Percentiles rank a stretch among this genome's conserved stretches.
Evolutionary conservation across 1,140 invertebrate genomes (phyloP).

Genomic region (Sinella curviseta): DNA sequence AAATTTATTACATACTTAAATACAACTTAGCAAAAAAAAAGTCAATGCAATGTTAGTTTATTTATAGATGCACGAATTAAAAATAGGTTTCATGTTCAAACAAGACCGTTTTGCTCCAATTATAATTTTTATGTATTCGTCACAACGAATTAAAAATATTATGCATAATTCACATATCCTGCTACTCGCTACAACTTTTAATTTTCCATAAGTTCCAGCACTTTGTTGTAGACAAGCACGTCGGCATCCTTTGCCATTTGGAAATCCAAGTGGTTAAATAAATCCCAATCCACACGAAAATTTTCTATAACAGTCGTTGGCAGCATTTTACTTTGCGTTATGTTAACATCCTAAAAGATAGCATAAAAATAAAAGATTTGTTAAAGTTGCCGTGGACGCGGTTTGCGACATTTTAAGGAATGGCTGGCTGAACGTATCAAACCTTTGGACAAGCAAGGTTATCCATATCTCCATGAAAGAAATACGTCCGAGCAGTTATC

Average conservation of each 20-base stretch:
- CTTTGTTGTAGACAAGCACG: not conserved
- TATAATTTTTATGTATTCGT: no score
- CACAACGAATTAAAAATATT: no score
- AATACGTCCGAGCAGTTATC: not conserved
- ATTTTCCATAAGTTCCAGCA: not conserved
- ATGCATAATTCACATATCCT: no score
- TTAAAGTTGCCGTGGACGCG: not conserved
- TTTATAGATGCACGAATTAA: no score
- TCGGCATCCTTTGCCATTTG: not conserved
- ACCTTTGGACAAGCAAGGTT: not conserved
- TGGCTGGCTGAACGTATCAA: no score
- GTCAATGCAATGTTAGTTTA: no score
- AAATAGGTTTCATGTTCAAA: no score
- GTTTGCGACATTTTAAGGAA: no score
- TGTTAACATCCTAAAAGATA: not conserved
- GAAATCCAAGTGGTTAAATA: constrained; percentile 18
- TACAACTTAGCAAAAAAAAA: no score
- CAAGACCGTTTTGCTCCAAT: no score
- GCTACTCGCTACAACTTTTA: no score
- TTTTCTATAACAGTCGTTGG: not conserved
- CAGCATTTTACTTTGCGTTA: not conserved
- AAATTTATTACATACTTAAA: no score
- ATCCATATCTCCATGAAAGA: not conserved
- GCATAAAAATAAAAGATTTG: not conserved
- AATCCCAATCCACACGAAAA: not conserved